Evolutionary conservation across 37 sponge, comb jelly and placozoan species (phyloP).

Genomic region (Chondrilla cf. caribensis): DNA sequence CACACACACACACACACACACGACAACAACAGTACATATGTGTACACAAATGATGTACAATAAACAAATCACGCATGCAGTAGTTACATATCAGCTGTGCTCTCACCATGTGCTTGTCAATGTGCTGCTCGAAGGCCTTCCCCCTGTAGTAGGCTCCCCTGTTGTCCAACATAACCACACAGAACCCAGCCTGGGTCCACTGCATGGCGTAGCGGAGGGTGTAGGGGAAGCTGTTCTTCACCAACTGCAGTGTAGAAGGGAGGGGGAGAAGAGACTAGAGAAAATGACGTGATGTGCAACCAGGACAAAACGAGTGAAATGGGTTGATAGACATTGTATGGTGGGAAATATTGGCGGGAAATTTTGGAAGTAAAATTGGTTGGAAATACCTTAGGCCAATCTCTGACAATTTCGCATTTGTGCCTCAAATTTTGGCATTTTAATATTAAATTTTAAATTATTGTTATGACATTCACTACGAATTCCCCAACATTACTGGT

Average conservation of each 20-base stretch:
- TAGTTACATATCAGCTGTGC: neutral
- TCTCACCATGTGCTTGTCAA: conserved; percentile 48
- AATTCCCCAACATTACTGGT: too few relatives aligned
- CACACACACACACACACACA: conserved; percentile 49
- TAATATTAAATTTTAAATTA: too few relatives aligned
- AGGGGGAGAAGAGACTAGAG: too few relatives aligned
- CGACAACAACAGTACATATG: conserved; percentile 1
- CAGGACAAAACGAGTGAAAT: too few relatives aligned
- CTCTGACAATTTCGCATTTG: neutral
- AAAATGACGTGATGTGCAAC: too few relatives aligned
- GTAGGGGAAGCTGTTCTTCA: conserved; percentile 38
- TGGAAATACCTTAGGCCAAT: neutral
- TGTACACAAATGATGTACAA: neutral
- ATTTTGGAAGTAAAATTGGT: neutral
- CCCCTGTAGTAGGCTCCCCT: conserved; percentile 72
- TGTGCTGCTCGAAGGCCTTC: conserved; percentile 53
- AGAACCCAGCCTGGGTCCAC: conserved; percentile 55
- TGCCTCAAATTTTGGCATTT: too few relatives aligned
- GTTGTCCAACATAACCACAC: conserved; percentile 79
- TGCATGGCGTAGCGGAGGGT: conserved; percentile 28
- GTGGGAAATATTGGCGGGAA: too few relatives aligned
- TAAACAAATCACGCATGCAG: neutral
- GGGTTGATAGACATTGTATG: too few relatives aligned
- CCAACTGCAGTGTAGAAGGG: conserved; percentile 42
- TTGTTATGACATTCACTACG: too few relatives aligned